Evolutionary conservation across 2,797 vertebrate genomes (phyloP).

Genomic region (Pangasius krempfi): DNA sequence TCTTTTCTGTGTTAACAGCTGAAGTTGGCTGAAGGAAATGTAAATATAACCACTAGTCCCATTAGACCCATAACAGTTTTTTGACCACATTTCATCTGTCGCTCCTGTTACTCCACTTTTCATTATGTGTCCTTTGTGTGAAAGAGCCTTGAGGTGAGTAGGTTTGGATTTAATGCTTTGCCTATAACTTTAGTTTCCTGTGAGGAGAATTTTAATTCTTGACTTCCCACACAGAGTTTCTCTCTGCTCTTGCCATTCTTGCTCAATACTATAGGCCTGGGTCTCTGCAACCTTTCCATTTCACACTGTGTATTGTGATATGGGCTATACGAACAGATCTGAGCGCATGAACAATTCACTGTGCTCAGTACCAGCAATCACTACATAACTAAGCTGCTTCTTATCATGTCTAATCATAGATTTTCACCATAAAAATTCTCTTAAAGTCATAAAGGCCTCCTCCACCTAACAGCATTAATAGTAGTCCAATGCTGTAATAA

Average conservation of each 20-base stretch:
- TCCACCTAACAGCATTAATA: constrained; percentile 8
- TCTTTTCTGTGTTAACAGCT: not conserved
- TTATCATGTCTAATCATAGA: not conserved
- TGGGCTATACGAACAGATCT: not conserved
- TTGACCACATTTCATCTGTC: constrained; percentile 5
- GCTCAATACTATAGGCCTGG: not conserved
- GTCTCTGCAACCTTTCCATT: not conserved
- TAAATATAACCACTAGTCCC: not conserved
- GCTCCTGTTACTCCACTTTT: not conserved
- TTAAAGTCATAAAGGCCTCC: not conserved
- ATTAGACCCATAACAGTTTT: constrained; percentile 6
- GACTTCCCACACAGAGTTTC: not conserved
- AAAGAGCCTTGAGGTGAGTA: not conserved
- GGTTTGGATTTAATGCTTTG: not conserved
- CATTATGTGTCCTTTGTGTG: not conserved
- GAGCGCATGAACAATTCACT: not conserved
- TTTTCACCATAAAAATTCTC: not conserved
- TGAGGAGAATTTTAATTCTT: not conserved
- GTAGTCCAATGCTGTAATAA: not conserved
- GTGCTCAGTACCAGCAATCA: not conserved
- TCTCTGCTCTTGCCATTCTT: not conserved
- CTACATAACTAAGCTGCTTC: not conserved
- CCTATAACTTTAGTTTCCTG: not conserved
- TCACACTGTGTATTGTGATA: not conserved
- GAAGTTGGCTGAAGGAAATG: not conserved